Evolutionary conservation across 2,888 invertebrate genomes (phyloP), one percentile per base, ranked within the genome.

Genomic region (Anarsia innoxiella): DNA sequence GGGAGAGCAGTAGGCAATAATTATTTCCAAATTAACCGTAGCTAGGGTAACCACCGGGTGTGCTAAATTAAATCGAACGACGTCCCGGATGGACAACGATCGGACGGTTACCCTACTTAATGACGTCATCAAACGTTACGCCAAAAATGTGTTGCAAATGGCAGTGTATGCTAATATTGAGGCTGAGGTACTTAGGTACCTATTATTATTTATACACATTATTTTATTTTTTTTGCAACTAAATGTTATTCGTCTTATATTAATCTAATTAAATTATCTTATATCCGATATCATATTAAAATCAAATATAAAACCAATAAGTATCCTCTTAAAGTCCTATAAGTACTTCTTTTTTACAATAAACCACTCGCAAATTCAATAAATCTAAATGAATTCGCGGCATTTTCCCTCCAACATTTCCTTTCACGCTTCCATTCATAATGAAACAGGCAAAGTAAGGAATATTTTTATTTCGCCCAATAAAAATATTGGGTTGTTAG

Each of bases 1-100:
- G 69, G 73, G 65, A 58, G 64, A 53, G 56, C 38, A 40, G 56
- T 55, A 54, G 59, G 67, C 60, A 71, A 69, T 78, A 79, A 83
- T 82, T 79, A 80, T 79, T 75, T 75, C 70, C 59, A 69, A 78
- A 80, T 83, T 78, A 82, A 74, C 71, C 70, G 59, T 19, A 46
- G 63, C 52, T 53, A 56, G 64, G 69, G 66, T 50, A 62, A 58
- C 69, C 67, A 56, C 68, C 68, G 72, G 75, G 60, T 76, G 78
- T 51, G 74, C 66, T 70, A 72, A 79, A 82, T 82, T 77, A 76
- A 82, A 82, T 78, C 66, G 70, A 75, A 76, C 63, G 67, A 56
- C 60, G 54, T 55, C 58, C 58, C 41, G 41, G 64, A 68, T 69
- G 78, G 79, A 69, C 74, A 66, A 46, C 60, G 66, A 71, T 66